Base-by-base conservation (phyloP, 2,797 vertebrate species). In the Cuculus canorus region DNA sequence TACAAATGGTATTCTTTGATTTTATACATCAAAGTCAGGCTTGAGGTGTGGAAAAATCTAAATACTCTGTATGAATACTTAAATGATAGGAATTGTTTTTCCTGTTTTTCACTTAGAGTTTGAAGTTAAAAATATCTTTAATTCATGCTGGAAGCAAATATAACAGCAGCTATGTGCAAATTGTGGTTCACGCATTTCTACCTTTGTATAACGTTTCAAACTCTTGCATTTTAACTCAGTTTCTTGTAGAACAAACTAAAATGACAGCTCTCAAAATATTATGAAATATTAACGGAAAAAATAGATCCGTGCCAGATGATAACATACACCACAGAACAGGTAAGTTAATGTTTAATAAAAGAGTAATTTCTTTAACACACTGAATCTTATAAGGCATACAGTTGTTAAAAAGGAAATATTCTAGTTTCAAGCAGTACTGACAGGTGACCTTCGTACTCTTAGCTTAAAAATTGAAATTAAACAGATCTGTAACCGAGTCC, bases 231-330 rank as follows among this genome's bases (percentile, higher is more conserved):
- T 93, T 84, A 79, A 92, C 39, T 70, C 15, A 7, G 17, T 86
- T 91, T 88, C 87, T 81, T 94, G 68, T 32, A 65, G 89, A 95
- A 69, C 57, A 92, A 94, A 95, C 71, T 65, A 70, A 81, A 95
- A 86, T 80, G 60, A 53, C 35, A 78, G 60, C 53, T 95, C 95
- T 97, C 90, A 86, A 92, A 88, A 82, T 82, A 94, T 95, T 95
- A 96, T 96, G 78, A 97, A 97, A 97, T 82, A 96, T 96, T 97
- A 97, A 94, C 64, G 78, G 94, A 96, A 96, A 96, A 95, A 95
- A 50, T 89, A 96, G 65, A 94, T 96, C 53, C 28, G 92, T 96
- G 97, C 95, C 92, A 96, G 85, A 92, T 57, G 79, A 92, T 95
- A 95, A 96, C 92, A 91, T 94, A 77, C 68, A 86, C 72, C 73